Conservation (phyloP, 2,888 invertebrate genomes). For the Diarsia dahlii region DNA sequence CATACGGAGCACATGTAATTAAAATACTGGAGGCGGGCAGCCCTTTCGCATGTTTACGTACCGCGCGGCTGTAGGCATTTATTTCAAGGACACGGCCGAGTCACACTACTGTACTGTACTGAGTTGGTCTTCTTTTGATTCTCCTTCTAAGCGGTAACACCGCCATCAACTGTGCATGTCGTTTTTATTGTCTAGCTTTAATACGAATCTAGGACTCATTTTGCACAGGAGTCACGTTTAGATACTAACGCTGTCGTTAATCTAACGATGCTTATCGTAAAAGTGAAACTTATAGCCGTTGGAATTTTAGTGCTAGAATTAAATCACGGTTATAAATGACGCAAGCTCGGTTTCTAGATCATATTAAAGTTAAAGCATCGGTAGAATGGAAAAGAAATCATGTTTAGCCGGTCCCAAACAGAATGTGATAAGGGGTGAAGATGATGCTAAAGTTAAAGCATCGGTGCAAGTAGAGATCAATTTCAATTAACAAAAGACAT, state of each 20-base stretch:
- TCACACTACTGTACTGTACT: too few relatives aligned
- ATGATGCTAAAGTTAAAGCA: not conserved
- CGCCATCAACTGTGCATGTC: constrained; percentile 7
- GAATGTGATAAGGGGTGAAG: too few relatives aligned
- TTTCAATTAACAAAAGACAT: not conserved
- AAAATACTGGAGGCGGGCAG: too few relatives aligned
- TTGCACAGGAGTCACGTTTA: constrained; percentile 52
- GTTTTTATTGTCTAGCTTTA: constrained; percentile 46
- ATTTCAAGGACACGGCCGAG: too few relatives aligned
- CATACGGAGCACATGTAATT: too few relatives aligned
- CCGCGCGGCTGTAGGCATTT: too few relatives aligned
- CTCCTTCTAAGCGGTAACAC: not conserved
- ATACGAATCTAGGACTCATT: constrained; percentile 42
- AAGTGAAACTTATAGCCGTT: constrained; percentile 31
- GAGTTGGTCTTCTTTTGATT: not conserved
- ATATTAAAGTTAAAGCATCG: not conserved
- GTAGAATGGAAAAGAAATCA: too few relatives aligned
- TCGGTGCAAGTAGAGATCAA: not conserved
- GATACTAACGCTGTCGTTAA: constrained; percentile 34
- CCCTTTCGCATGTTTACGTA: too few relatives aligned
- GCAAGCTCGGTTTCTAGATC: not conserved
- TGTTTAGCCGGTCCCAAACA: too few relatives aligned
- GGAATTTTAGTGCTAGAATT: not conserved
- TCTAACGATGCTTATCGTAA: constrained; percentile 35
- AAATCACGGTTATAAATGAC: not conserved